Conservation (phyloP, 2,888 invertebrate species). For the Pollenia amentaria region DNA sequence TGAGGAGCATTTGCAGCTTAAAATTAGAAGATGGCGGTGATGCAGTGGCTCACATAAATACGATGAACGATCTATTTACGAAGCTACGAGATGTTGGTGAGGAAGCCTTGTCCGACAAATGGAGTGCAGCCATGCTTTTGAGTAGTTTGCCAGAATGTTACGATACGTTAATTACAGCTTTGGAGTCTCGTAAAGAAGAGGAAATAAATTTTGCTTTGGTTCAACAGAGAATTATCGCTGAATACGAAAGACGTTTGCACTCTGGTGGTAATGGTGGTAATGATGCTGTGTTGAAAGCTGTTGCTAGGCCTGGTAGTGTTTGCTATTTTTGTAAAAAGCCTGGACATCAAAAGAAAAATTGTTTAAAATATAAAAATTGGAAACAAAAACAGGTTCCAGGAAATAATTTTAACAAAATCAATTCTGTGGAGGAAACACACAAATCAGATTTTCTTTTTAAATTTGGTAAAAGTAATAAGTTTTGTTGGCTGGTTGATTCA, state of each 20-base stretch:
- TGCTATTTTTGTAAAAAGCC: no score
- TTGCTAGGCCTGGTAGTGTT: no score
- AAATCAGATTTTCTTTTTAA: slow-evolving; percentile 26
- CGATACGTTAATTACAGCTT: slow-evolving; percentile 7
- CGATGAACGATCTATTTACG: slow-evolving; percentile 7
- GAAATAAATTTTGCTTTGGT: slow-evolving; percentile 1
- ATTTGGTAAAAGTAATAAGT: background rate
- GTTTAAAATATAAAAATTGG: no score
- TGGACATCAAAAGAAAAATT: no score
- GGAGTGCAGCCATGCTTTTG: slow-evolving; percentile 16
- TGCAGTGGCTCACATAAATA: background rate
- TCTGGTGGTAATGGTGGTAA: no score
- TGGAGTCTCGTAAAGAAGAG: slow-evolving; percentile 23
- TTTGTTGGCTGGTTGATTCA: slow-evolving; percentile 3
- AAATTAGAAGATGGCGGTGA: no score
- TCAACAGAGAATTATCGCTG: background rate
- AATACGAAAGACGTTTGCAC: no score
- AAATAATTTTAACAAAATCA: slow-evolving; percentile 27
- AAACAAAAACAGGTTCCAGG: background rate
- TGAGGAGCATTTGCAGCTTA: no score
- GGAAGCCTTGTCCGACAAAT: slow-evolving; percentile 19
- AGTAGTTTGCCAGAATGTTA: slow-evolving; percentile 29
- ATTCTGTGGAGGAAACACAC: slow-evolving; percentile 18
- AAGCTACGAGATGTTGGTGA: slow-evolving; percentile 28
- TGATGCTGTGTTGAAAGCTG: no score